Percentiles rank a stretch among this genome's conserved stretches.
These are phyloP conservation scores for Coptotermes formosanus DNA, from an alignment of 1,140 invertebrate species.

Conservation along the genomic window DNA sequence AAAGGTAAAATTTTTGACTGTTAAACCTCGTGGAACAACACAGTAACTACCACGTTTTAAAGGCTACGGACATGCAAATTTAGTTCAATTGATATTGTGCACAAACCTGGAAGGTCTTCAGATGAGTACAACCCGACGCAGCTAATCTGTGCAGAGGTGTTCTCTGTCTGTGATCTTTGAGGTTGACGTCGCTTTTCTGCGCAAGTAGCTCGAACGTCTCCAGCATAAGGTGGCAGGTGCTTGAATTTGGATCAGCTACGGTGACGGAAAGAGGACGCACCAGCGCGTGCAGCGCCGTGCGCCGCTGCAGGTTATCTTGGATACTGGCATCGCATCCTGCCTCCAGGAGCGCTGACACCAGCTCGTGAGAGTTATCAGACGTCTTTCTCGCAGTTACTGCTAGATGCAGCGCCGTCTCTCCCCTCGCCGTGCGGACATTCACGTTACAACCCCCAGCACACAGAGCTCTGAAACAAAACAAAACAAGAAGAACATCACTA, in stretches of 20 bases:
- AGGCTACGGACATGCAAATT: no score
- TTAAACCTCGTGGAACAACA: no score
- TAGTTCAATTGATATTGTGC: no score
- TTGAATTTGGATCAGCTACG: conserved; percentile 41
- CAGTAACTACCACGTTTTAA: no score
- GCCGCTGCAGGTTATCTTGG: conserved; percentile 48
- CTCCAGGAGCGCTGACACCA: conserved; percentile 45
- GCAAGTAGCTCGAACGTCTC: conserved; percentile 45
- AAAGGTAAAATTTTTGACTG: no score
- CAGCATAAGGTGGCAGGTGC: conserved; percentile 34
- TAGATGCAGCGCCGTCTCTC: conserved; percentile 49
- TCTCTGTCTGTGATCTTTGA: conserved; percentile 46
- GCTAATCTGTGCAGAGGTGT: conserved; percentile 48
- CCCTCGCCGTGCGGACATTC: conserved; percentile 46
- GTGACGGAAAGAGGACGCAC: conserved; percentile 42
- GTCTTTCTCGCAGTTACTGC: conserved; percentile 40
- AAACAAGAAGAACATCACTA: not conserved
- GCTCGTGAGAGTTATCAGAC: conserved; percentile 39
- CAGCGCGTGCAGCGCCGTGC: conserved; percentile 47
- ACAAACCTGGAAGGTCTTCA: conserved; percentile 31
- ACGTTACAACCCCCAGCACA: conserved; percentile 47
- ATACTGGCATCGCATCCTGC: conserved; percentile 46
- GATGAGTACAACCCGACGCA: conserved; percentile 36
- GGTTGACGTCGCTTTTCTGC: conserved; percentile 45
- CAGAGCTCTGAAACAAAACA: conserved; percentile 40